Evolutionary conservation across 2,113 vertebrate species (phyloP).

Genomic region (Chaetodon trifascialis): DNA sequence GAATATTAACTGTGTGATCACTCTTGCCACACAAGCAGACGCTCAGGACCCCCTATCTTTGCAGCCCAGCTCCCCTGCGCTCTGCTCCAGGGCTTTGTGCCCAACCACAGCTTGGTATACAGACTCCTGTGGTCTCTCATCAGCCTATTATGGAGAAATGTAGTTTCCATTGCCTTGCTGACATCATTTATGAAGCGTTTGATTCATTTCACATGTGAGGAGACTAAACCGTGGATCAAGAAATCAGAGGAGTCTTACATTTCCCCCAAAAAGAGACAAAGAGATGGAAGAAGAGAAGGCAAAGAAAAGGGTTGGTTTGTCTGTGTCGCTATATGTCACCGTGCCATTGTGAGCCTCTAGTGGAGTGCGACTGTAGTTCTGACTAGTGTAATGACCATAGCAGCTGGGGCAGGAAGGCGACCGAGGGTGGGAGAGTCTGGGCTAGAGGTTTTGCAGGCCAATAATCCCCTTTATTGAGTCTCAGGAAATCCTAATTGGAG

Average conservation of each 20-base stretch:
- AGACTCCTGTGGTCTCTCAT: conserved; percentile 56
- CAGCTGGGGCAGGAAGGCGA: conserved; percentile 74
- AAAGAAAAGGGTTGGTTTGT: conserved; percentile 41
- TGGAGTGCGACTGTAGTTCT: conserved; percentile 71
- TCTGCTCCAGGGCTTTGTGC: conserved; percentile 63
- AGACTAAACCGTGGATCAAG: conserved; percentile 16
- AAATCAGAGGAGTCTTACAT: conserved; percentile 19
- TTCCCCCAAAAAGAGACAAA: conserved; percentile 24
- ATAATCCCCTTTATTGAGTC: conserved; percentile 82
- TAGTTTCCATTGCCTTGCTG: conserved; percentile 51
- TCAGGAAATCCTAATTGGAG: conserved; percentile 85
- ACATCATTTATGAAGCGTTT: conserved; percentile 52
- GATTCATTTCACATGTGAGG: conserved; percentile 60
- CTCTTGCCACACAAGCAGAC: conserved; percentile 84
- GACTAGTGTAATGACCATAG: conserved; percentile 62
- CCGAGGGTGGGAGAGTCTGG: conserved; percentile 68
- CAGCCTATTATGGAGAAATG: conserved; percentile 46
- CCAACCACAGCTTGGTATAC: conserved; percentile 61
- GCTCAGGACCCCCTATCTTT: conserved; percentile 63
- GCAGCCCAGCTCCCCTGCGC: conserved; percentile 52
- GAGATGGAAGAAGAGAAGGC: conserved; percentile 1
- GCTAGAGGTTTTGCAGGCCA: conserved; percentile 73
- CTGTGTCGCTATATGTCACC: conserved; percentile 44
- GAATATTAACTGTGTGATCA: conserved; percentile 87
- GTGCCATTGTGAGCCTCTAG: conserved; percentile 64